Conservation (phyloP, 2,888 invertebrate species). For the Kuschelorhynchus macadamiae region DNA sequence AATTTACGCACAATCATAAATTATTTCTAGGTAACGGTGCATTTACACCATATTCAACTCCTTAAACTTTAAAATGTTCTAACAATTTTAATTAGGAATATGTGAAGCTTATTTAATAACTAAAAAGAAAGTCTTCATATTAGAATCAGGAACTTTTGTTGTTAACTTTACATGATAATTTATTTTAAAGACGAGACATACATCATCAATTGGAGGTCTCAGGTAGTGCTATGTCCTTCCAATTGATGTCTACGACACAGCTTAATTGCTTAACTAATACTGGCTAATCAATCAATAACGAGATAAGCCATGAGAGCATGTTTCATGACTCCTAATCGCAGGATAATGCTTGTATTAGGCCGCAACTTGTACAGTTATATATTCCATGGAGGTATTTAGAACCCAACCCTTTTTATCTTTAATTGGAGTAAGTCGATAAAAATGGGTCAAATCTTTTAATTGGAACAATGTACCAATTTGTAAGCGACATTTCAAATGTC, state of each 20-base stretch:
- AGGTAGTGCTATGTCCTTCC: conserved; percentile 54
- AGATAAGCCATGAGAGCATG: conserved; percentile 41
- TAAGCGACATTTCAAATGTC: conserved; percentile 35
- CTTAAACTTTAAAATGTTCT: conserved; percentile 14
- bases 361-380: conserved; percentile 12
- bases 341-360: conserved; percentile 17
- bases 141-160: too few relatives aligned
- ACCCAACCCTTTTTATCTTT: conserved; percentile 18
- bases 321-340: conserved; percentile 17
- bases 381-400: conserved; percentile 4
- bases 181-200: conserved; percentile 21
- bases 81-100: conserved; percentile 24
- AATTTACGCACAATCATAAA: conserved; percentile 25
- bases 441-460: conserved; percentile 33
- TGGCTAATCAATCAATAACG: conserved; percentile 50
- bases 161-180: conserved; percentile 16
- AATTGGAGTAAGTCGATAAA: conserved; percentile 32
- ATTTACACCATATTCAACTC: conserved; percentile 18
- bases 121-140: too few relatives aligned
- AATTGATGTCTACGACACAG: conserved; percentile 50
- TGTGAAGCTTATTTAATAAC: too few relatives aligned
- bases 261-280: conserved; percentile 51
- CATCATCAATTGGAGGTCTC: conserved; percentile 54
- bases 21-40: conserved; percentile 36
- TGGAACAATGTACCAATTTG: conserved; percentile 42